These are phyloP conservation scores for Plestiodon gilberti DNA, from an alignment of 2,113 vertebrate genomes.

Conservation along the genomic window DNA sequence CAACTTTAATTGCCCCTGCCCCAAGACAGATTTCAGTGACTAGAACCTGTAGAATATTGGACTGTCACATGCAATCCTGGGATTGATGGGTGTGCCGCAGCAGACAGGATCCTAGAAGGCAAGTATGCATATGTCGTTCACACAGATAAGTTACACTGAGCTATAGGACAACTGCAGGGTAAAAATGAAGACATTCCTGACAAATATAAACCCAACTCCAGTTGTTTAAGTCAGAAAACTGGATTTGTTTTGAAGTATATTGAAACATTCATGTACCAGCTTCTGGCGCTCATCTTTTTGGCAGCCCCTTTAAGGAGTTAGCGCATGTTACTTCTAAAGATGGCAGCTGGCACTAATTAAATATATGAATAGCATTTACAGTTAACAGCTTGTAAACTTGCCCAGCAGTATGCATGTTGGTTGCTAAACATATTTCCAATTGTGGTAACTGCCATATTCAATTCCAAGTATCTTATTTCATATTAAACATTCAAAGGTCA, in stretches of 20 bases:
- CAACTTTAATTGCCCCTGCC: background rate
- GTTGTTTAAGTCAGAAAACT: background rate
- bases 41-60: background rate
- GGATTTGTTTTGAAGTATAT: background rate
- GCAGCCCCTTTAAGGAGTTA: background rate
- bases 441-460: conserved; percentile 41
- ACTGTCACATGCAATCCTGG: background rate
- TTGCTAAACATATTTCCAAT: background rate
- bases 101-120: background rate
- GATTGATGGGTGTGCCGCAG: too few relatives aligned
- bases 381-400: background rate
- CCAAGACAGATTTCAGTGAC: background rate
- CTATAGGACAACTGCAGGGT: background rate
- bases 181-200: background rate
- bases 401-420: background rate
- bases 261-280: background rate
- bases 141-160: background rate
- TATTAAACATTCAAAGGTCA: conserved; percentile 67
- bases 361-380: background rate
- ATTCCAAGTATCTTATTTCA: conserved; percentile 54
- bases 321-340: background rate
- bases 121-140: background rate
- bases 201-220: background rate
- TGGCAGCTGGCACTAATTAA: background rate
- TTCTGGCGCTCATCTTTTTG: background rate